Evolutionary conservation across 1,140 invertebrate genomes (phyloP), one percentile per base, ranked within the genome.

Genomic region (Linepithema humile): DNA sequence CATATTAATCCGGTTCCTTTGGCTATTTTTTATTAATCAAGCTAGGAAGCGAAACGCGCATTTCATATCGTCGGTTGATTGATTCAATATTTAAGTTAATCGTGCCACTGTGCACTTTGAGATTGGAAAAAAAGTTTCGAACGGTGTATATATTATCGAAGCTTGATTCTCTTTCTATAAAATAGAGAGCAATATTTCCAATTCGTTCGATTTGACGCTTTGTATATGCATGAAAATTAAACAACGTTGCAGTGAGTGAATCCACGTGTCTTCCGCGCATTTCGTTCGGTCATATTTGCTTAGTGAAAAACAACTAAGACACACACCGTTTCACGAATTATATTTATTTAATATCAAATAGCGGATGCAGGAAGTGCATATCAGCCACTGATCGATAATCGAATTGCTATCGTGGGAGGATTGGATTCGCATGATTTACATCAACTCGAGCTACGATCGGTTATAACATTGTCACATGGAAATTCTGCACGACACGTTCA

Each of bases 1-100:
- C 67, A 85, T 85, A 88, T 88, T 88, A 88, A 88, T 83, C 82
- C 86, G 77, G 32, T 88, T 77, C 70, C 86, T 83, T 88, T 38
- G 83, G 83, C 82, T 88, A 77, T 88, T 88, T n/a, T 88, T 88
- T 72, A 88, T 88, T 88, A 88, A 88, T 88, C 87, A 88, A 88
- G 80, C 86, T 65, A 40, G 65, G 35, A 40, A 78, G 75, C 83
- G 85, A 75, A 88, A 88, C 59, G 85, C 70, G 77, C 57, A 82
- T 87, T 87, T 83, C 82, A 88, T 75, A 70, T 64, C 82, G 86
- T 43, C 55, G 38, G 57, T 86, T 69, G 64, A 80, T 84, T 78
- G 86, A 84, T 87, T 88, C 74, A 88, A 88, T 84, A 88, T 88
- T 88, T 88, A 88, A 88, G 82, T 88, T 88, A 88, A 88, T 88